These are phyloP conservation scores for Athene noctua DNA, from an alignment of 2,113 vertebrate genomes.

Conservation along the genomic window DNA sequence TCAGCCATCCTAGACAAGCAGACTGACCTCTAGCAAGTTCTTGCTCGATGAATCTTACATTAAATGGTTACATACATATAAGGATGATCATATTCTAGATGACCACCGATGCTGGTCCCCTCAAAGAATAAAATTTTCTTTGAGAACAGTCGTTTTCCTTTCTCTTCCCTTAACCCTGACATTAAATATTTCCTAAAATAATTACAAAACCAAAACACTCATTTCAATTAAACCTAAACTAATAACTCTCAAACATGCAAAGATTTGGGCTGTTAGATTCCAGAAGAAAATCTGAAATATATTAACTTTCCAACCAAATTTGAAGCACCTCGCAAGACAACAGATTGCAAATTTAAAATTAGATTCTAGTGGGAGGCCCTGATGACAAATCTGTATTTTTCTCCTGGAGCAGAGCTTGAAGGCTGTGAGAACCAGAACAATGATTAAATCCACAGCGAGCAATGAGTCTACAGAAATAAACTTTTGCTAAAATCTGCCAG, in stretches of 20 bases:
- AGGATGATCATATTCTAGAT: not conserved
- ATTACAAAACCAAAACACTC: not conserved
- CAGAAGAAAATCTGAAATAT: constrained; percentile 52
- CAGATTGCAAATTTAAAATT: constrained; percentile 83
- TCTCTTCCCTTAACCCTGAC: not conserved
- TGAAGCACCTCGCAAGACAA: constrained; percentile 77
- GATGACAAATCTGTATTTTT: constrained; percentile 73
- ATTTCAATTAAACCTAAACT: not conserved
- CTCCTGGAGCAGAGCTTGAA: constrained; percentile 56
- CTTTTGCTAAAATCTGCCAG: constrained; percentile 62
- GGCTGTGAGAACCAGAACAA: constrained; percentile 63
- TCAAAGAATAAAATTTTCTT: not conserved
- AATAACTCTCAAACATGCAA: not conserved
- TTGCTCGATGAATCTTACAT: not conserved
- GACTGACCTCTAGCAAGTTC: not conserved
- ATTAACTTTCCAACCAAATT: constrained; percentile 70
- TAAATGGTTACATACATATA: not conserved
- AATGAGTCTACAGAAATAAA: constrained; percentile 62
- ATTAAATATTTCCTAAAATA: constrained; percentile 3
- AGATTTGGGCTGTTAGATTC: constrained; percentile 5
- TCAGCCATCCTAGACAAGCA: not conserved
- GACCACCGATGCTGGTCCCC: not conserved
- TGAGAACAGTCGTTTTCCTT: not conserved
- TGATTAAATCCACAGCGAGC: constrained; percentile 63
- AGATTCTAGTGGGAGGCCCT: constrained; percentile 79